These are phyloP conservation scores for Tragulus kanchil DNA, from an alignment of 2,113 vertebrate genomes.

Conservation along the genomic window DNA sequence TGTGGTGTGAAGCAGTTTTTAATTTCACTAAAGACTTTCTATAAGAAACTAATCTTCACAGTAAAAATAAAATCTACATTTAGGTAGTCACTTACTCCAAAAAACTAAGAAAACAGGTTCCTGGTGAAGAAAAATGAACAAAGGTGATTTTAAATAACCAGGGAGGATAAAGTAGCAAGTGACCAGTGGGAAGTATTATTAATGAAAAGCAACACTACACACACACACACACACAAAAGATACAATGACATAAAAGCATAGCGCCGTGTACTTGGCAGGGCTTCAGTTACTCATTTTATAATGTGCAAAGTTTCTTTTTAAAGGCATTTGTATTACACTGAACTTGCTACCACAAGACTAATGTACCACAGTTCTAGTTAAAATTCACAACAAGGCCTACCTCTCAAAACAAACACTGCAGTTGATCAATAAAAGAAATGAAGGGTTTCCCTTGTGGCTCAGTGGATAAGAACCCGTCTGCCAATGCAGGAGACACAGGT, in stretches of 20 bases:
- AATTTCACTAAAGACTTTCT: background rate
- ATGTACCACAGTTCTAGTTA: background rate
- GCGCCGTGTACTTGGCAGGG: background rate
- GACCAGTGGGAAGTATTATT: background rate
- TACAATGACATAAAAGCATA: background rate
- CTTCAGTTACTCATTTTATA: constrained; percentile 1
- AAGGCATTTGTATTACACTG: background rate
- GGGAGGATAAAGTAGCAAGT: background rate
- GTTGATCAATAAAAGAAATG: background rate
- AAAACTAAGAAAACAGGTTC: constrained; percentile 44
- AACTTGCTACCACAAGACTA: background rate
- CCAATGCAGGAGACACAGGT: too few species aligned
- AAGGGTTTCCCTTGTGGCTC: too few species aligned
- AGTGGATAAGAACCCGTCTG: too few species aligned
- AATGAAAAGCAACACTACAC: background rate
- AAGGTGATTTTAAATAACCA: constrained; percentile 49
- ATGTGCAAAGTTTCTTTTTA: background rate
- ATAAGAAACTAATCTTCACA: background rate
- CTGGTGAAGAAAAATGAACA: constrained; percentile 35
- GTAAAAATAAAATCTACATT: constrained; percentile 48
- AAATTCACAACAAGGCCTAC: background rate
- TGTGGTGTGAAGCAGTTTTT: background rate
- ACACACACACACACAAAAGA: background rate
- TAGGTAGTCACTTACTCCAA: background rate
- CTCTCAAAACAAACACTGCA: constrained; percentile 23